These are phyloP conservation scores for Baronia brevicornis DNA, from an alignment of 2,888 invertebrate species.

Conservation along the genomic window DNA sequence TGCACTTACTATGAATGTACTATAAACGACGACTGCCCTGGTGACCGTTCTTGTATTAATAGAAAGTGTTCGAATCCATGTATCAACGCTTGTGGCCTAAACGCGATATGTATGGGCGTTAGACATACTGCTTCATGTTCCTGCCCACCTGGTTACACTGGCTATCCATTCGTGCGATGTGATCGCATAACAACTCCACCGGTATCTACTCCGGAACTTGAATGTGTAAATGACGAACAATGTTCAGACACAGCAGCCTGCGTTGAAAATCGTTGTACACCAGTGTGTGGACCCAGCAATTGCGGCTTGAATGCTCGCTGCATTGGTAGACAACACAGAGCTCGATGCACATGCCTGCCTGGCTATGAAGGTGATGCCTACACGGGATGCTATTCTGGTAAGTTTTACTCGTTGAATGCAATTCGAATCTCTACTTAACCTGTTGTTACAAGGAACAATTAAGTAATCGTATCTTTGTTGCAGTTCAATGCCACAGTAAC, in stretches of 20 bases:
- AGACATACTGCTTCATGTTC: slow-evolving; percentile 87
- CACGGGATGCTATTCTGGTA: slow-evolving; percentile 84
- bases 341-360: slow-evolving; percentile 87
- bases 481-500: slow-evolving; percentile 89
- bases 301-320: slow-evolving; percentile 89
- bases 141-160: slow-evolving; percentile 85
- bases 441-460: no score
- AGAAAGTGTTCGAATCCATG: slow-evolving; percentile 91
- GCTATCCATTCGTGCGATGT: slow-evolving; percentile 86
- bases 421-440: no score
- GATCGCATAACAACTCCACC: slow-evolving; percentile 46
- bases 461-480: no score
- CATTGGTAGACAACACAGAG: slow-evolving; percentile 84
- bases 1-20: slow-evolving; percentile 90
- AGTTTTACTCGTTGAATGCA: slow-evolving; percentile 1
- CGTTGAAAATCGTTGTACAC: slow-evolving; percentile 81
- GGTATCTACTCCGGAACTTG: slow-evolving; percentile 77
- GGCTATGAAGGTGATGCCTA: slow-evolving; percentile 91
- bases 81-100: slow-evolving; percentile 86
- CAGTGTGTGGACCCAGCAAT: slow-evolving; percentile 82
- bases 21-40: slow-evolving; percentile 89
- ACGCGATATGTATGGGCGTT: slow-evolving; percentile 85
- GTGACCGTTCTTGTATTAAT: slow-evolving; percentile 86
- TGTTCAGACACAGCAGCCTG: slow-evolving; percentile 91
- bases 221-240: slow-evolving; percentile 85